Evolutionary conservation across 2,797 vertebrate genomes (phyloP), one percentile per base, ranked within the genome.

Genomic region (Pseudocheirus occidentalis): DNA sequence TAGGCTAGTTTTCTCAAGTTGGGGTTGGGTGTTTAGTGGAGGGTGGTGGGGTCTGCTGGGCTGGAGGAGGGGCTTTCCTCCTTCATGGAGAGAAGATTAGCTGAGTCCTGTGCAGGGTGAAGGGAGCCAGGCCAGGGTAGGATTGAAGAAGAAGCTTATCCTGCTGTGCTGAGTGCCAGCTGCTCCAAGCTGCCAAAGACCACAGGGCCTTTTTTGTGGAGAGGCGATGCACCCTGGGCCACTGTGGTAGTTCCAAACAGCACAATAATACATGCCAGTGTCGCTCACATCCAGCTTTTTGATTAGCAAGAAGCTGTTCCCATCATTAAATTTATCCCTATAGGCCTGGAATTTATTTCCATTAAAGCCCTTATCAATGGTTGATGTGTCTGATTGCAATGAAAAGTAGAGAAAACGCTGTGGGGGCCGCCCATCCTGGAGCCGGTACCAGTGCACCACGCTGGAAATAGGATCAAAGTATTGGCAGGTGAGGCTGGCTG

Each of bases 181-280:
- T 81, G 73, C 24, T 87, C 21, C 24, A 87, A 50, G 31, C 3
- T 87, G 40, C 40, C 10, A 40, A 73, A 40, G 40, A 81, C 91
- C 81, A 28, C n/a, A 34, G 66, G 14, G 58, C 14, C 31, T 89
- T 94, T 89, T 92, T 66, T 92, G 52, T 53, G 16, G 55, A 1
- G 55, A 46, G 34, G 40, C n/a, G 14, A 52, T 28, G 1, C 10
- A 31, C 14, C 28, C 28, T 52, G 55, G 9, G 21, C 11, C 55
- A 89, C 66, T 92, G 94, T 94, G 94, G 29, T 53, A 0, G 5
- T 52, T 40, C 94, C 94, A 94, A 21, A 16, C 7, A 18, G 94
- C 94, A 89, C 94, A 95, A 66, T 89, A 95, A 92, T 90, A 95
- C 16, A 89, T n/a, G 10, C 59, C 94, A 46, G 91, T 21, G 52